Percentiles rank a stretch among this genome's conserved stretches.
These are phyloP conservation scores for Lophura nycthemera DNA, from an alignment of 2,113 vertebrate genomes.

Conservation along the genomic window DNA sequence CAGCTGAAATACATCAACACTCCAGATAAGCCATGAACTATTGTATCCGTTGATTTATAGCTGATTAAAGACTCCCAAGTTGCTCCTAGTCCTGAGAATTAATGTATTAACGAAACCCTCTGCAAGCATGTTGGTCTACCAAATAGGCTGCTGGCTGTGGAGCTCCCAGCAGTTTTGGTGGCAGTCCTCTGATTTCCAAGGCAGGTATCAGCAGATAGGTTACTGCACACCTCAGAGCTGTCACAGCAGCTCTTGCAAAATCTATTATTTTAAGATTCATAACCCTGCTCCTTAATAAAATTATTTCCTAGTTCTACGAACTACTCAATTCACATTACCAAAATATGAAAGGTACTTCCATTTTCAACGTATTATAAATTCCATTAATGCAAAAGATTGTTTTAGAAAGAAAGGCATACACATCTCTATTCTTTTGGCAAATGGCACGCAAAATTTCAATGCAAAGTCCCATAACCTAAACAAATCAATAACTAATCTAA, in stretches of 20 bases:
- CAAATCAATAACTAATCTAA: background rate
- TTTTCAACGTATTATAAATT: background rate
- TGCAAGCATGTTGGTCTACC: background rate
- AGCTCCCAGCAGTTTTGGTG: background rate
- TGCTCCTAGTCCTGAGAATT: background rate
- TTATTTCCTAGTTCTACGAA: background rate
- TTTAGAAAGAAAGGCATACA: background rate
- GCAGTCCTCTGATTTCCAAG: background rate
- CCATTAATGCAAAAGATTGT: background rate
- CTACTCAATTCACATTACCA: background rate
- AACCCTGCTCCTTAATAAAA: background rate
- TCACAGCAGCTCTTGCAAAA: background rate
- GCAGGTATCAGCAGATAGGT: background rate
- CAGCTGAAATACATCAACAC: slow-evolving; percentile 61
- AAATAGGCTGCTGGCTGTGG: background rate
- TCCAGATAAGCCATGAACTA: slow-evolving; percentile 46
- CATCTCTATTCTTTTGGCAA: background rate
- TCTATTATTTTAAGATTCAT: background rate
- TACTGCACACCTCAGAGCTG: background rate
- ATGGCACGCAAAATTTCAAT: background rate
- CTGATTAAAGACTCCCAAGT: slow-evolving; percentile 43
- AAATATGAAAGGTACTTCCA: background rate
- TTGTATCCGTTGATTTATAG: background rate
- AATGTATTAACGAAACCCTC: background rate
- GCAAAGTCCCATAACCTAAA: background rate